Conservation (phyloP, 2,113 vertebrate genomes). For the Toxotes jaculatrix region DNA sequence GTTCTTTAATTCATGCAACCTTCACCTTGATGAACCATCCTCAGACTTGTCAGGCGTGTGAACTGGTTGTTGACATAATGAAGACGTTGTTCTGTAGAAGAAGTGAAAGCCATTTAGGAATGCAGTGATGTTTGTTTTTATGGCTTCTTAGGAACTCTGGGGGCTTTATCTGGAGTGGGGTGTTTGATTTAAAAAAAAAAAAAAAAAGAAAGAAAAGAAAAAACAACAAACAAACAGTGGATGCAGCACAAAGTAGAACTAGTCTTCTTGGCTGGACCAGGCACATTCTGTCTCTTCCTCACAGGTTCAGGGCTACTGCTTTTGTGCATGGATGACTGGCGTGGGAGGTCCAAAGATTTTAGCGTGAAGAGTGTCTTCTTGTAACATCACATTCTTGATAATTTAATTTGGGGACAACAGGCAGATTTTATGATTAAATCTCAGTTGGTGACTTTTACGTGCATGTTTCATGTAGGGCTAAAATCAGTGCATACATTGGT, state of each 20-base stretch:
- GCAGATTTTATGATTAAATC: not conserved
- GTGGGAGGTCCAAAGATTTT: conserved; percentile 19
- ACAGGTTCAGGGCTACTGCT: conserved; percentile 17
- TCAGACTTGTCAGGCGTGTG: not conserved
- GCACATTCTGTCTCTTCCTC: conserved; percentile 22
- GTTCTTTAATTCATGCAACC: conserved; percentile 11
- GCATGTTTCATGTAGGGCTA: not conserved
- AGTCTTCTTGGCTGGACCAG: conserved; percentile 42
- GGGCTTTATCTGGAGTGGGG: conserved; percentile 21
- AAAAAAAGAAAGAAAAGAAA: too few relatives aligned
- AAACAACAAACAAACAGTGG: conserved; percentile 27
- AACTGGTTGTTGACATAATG: conserved; percentile 26
- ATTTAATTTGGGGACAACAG: not conserved
- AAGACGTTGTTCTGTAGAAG: conserved; percentile 34
- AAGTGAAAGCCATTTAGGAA: not conserved
- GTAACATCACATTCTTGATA: not conserved
- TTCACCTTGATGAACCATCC: conserved; percentile 9
- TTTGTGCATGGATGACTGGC: not conserved
- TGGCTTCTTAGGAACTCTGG: conserved; percentile 33
- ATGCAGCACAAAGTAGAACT: conserved; percentile 9
- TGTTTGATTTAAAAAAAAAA: conserved; percentile 8
- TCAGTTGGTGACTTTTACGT: not conserved
- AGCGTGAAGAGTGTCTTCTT: conserved; percentile 13
- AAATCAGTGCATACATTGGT: not conserved
- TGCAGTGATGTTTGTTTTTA: conserved; percentile 20